Conservation (phyloP, 2,113 vertebrate species). For the Chamaea fasciata region DNA sequence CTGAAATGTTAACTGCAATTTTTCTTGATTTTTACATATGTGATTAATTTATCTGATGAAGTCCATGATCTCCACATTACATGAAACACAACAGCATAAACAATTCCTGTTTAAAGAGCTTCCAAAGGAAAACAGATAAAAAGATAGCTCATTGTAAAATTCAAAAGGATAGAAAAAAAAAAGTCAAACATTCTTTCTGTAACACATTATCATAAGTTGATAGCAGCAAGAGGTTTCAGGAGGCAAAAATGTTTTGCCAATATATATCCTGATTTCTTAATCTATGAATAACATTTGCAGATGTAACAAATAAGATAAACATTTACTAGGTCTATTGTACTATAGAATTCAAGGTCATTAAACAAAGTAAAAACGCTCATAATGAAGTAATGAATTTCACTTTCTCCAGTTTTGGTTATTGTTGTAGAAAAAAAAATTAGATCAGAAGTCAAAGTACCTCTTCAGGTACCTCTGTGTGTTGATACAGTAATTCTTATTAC, state of each 20-base stretch:
- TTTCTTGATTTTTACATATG: not conserved
- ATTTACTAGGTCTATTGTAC: not conserved
- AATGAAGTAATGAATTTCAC: not conserved
- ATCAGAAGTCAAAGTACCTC: not conserved
- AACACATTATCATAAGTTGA: not conserved
- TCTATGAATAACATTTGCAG: not conserved
- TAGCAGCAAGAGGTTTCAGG: not conserved
- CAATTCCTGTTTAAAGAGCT: not conserved
- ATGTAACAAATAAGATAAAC: not conserved
- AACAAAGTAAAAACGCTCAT: not conserved
- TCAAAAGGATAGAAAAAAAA: not conserved
- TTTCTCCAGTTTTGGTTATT: not conserved
- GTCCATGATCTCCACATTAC: not conserved
- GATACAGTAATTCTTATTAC: not conserved
- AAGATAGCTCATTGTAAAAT: not conserved
- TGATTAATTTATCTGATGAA: not conserved
- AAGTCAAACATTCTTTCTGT: not conserved
- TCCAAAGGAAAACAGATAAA: not conserved
- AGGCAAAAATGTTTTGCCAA: not conserved
- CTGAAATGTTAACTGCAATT: not conserved
- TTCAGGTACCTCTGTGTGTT: not conserved
- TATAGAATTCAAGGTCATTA: not conserved
- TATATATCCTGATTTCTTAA: not conserved
- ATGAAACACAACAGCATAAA: not conserved
- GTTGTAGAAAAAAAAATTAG: not conserved